These are phyloP conservation scores for Pterocles gutturalis DNA, from an alignment of 2,113 vertebrate species.

Conservation along the genomic window DNA sequence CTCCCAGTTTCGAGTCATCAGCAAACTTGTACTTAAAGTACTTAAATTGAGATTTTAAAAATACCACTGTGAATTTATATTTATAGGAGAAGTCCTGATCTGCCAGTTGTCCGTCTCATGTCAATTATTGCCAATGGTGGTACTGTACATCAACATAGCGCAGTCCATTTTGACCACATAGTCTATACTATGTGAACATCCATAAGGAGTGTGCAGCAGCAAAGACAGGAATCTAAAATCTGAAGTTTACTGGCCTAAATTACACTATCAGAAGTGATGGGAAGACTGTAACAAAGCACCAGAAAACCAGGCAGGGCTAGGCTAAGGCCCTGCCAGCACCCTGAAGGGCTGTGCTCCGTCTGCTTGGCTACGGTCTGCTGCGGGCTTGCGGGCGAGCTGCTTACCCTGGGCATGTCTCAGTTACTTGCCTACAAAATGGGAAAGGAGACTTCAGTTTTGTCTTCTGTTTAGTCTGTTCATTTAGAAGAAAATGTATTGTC, in stretches of 20 bases:
- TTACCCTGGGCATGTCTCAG: not conserved
- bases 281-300: not conserved
- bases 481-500: not conserved
- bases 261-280: not conserved
- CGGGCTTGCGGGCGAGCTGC: not conserved
- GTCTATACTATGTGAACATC: not conserved
- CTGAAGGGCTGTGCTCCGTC: not conserved
- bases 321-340: not conserved
- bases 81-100: not conserved
- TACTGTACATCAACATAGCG: not conserved
- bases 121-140: not conserved
- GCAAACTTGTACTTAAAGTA: no score
- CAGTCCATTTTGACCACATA: not conserved
- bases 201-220: not conserved
- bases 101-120: not conserved
- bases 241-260: not conserved
- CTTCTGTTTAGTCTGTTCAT: not conserved
- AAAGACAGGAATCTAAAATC: not conserved
- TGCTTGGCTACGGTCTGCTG: not conserved
- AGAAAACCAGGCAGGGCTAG: not conserved
- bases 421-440: not conserved
- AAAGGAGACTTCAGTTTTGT: not conserved
- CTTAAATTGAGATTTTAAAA: not conserved
- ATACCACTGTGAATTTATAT: not conserved
- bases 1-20: no score